Conservation (phyloP, 2,797 vertebrate species). For the Mus minutoides region DNA sequence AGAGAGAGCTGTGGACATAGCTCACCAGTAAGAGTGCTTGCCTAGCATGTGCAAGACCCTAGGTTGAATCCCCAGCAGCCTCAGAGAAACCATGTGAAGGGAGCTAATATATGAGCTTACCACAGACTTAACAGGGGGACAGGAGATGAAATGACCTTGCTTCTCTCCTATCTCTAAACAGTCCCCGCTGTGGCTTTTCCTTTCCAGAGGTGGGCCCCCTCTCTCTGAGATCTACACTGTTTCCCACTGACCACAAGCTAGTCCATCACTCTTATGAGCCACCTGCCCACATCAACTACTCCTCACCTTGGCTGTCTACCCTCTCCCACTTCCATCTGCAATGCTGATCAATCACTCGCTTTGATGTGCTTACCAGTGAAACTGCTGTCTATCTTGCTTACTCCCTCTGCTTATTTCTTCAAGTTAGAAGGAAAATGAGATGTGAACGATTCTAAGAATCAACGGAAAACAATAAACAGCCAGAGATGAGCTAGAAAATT, state of each 20-base stretch:
- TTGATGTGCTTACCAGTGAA: background rate
- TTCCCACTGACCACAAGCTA: background rate
- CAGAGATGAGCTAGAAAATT: slow-evolving; percentile 11
- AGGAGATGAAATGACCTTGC: background rate
- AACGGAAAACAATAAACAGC: background rate
- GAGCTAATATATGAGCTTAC: background rate
- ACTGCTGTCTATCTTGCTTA: background rate
- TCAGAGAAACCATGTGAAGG: background rate
- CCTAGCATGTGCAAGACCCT: background rate
- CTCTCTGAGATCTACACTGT: background rate
- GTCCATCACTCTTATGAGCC: background rate
- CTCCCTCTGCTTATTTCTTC: background rate
- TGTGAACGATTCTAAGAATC: background rate
- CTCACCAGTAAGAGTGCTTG: background rate
- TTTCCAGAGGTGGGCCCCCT: background rate
- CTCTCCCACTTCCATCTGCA: background rate
- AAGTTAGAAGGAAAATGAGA: background rate
- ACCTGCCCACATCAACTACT: background rate
- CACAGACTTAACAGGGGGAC: background rate
- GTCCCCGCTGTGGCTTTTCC: background rate
- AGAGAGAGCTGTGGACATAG: background rate
- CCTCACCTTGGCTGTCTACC: background rate
- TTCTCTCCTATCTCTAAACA: background rate
- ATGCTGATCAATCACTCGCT: background rate
- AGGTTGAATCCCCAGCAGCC: background rate